Percentiles rank a stretch among this genome's conserved stretches.
Conservation (phyloP, 30 jellyfish, hydroid and myxozoan species). For the Clytia hemisphaerica region DNA sequence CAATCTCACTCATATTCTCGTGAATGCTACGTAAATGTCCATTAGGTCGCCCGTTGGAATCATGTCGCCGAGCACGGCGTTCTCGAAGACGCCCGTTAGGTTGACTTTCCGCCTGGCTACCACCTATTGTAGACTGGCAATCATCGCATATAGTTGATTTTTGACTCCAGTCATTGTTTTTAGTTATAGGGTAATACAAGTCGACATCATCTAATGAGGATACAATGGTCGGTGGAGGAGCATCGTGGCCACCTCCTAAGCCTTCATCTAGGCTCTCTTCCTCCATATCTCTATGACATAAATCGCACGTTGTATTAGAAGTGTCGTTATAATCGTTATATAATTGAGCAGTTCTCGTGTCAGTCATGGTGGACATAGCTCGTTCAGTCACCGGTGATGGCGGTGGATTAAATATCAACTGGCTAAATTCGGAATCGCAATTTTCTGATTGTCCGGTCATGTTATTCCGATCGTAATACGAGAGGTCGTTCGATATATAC, state of each 20-base stretch:
- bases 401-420: slow-evolving; percentile 85
- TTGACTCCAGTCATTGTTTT: slow-evolving; percentile 39
- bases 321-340: no score
- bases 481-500: slow-evolving; percentile 58
- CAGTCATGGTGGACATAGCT: slow-evolving; percentile 60
- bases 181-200: slow-evolving; percentile 37
- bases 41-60: no score
- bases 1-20: no score
- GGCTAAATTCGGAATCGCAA: slow-evolving; percentile 64
- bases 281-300: slow-evolving; percentile 29
- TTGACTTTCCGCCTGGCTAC: no score
- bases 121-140: no score
- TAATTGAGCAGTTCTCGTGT: slow-evolving; percentile 6
- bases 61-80: no score
- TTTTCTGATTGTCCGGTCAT: slow-evolving; percentile 76
- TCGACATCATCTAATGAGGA: slow-evolving; percentile 46
- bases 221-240: slow-evolving; percentile 30
- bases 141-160: no score
- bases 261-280: slow-evolving; percentile 51
- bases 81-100: no score
- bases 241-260: slow-evolving; percentile 44
- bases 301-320: slow-evolving; percentile 30
- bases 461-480: slow-evolving; percentile 51
- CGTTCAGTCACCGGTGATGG: slow-evolving; percentile 79
- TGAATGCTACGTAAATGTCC: no score